Evolutionary conservation across 2,113 vertebrate species (phyloP).

Genomic region (Oncorhynchus mykiss): DNA sequence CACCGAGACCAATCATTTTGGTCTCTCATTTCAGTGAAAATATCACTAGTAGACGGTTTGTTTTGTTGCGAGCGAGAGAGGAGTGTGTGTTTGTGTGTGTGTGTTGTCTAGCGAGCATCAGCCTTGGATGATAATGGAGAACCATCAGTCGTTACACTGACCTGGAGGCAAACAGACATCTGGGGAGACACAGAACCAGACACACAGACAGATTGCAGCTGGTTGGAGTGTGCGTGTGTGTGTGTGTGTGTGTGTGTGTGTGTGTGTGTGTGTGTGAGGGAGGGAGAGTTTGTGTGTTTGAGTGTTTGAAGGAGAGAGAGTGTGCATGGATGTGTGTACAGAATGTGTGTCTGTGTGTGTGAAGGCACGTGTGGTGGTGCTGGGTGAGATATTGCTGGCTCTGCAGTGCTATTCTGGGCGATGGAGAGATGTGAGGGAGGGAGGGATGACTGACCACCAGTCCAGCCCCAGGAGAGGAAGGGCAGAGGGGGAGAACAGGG

Average conservation of each 20-base stretch:
- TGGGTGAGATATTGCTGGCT: background rate
- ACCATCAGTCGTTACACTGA: too few relatives aligned
- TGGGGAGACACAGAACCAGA: background rate
- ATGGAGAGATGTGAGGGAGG: background rate
- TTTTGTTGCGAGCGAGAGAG: too few relatives aligned
- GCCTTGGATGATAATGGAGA: too few relatives aligned
- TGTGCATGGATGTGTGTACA: background rate
- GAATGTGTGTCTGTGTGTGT: background rate
- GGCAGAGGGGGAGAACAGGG: background rate
- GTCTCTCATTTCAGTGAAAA: too few relatives aligned
- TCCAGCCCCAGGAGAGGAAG: background rate
- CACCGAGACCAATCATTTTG: too few relatives aligned
- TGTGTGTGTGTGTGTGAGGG: background rate
- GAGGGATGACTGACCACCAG: background rate
- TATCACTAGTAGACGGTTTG: too few relatives aligned
- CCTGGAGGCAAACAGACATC: too few relatives aligned
- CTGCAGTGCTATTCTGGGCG: slow-evolving; percentile 1
- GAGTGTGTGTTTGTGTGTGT: too few relatives aligned
- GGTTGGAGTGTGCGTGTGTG: background rate
- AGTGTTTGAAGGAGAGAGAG: too few relatives aligned
- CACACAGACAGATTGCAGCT: background rate
- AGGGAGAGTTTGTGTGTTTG: too few relatives aligned
- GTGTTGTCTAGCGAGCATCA: too few relatives aligned
- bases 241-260: slow-evolving; percentile 1
- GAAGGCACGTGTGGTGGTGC: background rate